These are phyloP conservation scores for Petrocephalus schoutedeni DNA, from an alignment of 2,797 vertebrate genomes.

Conservation along the genomic window DNA sequence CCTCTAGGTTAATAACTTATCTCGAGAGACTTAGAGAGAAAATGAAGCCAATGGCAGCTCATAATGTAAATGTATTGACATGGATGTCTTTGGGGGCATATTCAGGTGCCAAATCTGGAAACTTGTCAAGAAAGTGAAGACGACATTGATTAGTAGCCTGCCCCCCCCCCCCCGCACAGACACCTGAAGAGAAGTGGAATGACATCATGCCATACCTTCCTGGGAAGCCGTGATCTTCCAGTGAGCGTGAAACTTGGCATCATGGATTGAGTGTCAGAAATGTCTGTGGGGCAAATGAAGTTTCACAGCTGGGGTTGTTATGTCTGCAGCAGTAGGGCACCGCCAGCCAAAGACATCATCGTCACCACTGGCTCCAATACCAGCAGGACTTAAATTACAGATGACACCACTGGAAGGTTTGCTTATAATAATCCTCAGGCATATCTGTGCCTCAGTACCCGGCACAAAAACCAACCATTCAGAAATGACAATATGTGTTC, in stretches of 20 bases:
- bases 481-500: constrained; percentile 32
- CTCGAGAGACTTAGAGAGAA: background rate
- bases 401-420: constrained; percentile 20
- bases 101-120: constrained; percentile 3
- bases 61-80: constrained; percentile 21
- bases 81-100: constrained; percentile 20
- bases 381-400: constrained; percentile 28
- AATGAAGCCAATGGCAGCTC: constrained; percentile 20
- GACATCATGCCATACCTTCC: background rate
- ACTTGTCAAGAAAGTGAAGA: constrained; percentile 17
- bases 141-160: background rate
- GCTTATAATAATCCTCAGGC: constrained; percentile 26
- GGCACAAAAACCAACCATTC: constrained; percentile 31
- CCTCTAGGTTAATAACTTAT: constrained; percentile 14
- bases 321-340: background rate
- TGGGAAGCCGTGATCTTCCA: background rate
- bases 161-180: background rate
- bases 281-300: constrained; percentile 19
- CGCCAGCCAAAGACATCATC: constrained; percentile 12
- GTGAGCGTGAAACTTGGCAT: background rate
- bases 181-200: background rate
- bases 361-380: constrained; percentile 17
- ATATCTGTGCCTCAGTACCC: constrained; percentile 10
- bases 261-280: constrained; percentile 16
- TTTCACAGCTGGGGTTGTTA: constrained; percentile 4